These are phyloP conservation scores for Pararge aegeria DNA, from an alignment of 1,140 invertebrate species.

Conservation along the genomic window DNA sequence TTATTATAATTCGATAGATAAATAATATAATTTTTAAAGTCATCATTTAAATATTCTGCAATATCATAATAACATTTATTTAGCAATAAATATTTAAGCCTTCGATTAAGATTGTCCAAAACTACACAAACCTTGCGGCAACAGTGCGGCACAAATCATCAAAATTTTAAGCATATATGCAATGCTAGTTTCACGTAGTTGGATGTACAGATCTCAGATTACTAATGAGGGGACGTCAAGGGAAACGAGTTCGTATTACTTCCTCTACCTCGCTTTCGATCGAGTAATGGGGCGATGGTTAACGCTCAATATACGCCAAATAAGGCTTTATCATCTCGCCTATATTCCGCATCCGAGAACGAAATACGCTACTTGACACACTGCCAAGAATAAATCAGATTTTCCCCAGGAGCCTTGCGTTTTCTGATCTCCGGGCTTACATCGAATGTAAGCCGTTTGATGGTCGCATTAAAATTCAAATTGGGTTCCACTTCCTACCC, in stretches of 20 bases:
- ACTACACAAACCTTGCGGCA: too few relatives aligned
- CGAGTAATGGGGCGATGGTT: conserved; percentile 49
- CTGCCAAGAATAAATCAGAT: conserved; percentile 73
- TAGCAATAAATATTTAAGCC: too few relatives aligned
- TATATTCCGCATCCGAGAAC: conserved; percentile 62
- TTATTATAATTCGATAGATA: too few relatives aligned
- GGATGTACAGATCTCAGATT: conserved; percentile 25
- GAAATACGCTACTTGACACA: conserved; percentile 69
- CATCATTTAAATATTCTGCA: too few relatives aligned
- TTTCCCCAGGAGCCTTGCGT: conserved; percentile 34
- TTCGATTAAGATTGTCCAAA: too few relatives aligned
- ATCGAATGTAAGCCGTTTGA: conserved; percentile 25
- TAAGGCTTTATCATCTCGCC: conserved; percentile 69
- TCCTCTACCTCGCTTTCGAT: conserved; percentile 36
- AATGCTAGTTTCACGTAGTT: neutral
- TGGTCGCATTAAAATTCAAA: conserved; percentile 25
- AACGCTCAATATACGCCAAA: conserved; percentile 68
- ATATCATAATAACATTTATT: too few relatives aligned
- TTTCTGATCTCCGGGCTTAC: conserved; percentile 24
- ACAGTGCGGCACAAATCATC: too few relatives aligned
- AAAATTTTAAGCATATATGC: neutral
- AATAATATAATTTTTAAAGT: too few relatives aligned
- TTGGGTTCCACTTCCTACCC: neutral
- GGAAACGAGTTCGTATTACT: conserved; percentile 29
- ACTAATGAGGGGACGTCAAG: conserved; percentile 27